Evolutionary conservation across 2,113 vertebrate species (phyloP).

Genomic region (Gasterosteus nipponicus): DNA sequence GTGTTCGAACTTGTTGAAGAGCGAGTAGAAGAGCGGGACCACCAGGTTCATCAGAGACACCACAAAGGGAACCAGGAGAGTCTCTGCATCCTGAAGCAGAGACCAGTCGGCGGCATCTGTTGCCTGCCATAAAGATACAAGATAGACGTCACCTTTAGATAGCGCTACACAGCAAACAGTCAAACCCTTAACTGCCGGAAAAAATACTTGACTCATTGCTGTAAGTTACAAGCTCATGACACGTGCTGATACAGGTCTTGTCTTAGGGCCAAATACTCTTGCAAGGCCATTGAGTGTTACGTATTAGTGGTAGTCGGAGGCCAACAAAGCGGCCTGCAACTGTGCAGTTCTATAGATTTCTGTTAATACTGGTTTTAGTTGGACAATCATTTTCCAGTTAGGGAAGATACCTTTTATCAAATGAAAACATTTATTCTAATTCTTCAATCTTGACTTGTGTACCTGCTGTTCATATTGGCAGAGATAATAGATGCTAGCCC

Average conservation of each 20-base stretch:
- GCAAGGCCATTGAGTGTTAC: neutral
- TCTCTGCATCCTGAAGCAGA: slow-evolving; percentile 78
- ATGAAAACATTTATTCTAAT: neutral
- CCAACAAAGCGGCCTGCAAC: neutral
- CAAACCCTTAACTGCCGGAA: neutral
- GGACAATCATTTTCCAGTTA: neutral
- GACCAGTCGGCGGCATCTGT: slow-evolving; percentile 30
- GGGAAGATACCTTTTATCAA: neutral
- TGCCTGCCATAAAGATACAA: slow-evolving; percentile 30
- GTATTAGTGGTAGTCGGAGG: neutral
- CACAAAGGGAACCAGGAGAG: slow-evolving; percentile 86
- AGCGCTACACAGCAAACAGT: fast-evolving
- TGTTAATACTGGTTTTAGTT: neutral
- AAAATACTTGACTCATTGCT: slow-evolving; percentile 17
- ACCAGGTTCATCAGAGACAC: slow-evolving; percentile 88
- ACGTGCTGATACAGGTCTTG: neutral
- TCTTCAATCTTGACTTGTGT: slow-evolving; percentile 10
- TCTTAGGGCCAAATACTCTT: neutral
- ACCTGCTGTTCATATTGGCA: slow-evolving; percentile 82
- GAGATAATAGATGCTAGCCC: slow-evolving; percentile 85
- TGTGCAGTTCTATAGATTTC: neutral
- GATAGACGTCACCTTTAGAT: slow-evolving; percentile 7
- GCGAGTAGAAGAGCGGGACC: slow-evolving; percentile 87
- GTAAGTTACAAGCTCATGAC: slow-evolving; percentile 10
- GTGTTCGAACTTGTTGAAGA: slow-evolving; percentile 87